These are phyloP conservation scores for Lepidocyrtinus sp. DNA, from an alignment of 2,888 invertebrate species.

Conservation along the genomic window DNA sequence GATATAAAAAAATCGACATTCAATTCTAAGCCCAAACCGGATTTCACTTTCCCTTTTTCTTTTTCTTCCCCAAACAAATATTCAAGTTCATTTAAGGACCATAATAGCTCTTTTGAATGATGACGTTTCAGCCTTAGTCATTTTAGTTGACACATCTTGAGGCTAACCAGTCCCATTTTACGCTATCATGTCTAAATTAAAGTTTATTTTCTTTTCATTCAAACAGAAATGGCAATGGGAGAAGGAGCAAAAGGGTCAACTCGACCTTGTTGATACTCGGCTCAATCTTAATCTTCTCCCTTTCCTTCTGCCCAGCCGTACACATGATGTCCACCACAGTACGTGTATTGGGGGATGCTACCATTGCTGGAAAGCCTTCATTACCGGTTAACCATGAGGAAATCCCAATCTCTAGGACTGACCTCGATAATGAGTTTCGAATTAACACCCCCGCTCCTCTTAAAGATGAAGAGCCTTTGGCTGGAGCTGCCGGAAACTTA, in stretches of 20 bases:
- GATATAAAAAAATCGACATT: neutral
- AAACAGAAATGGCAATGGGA: neutral
- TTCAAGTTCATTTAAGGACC: conserved; percentile 6
- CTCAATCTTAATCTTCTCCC: conserved; percentile 27
- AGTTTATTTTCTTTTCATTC: neutral
- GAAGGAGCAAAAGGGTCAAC: conserved; percentile 7
- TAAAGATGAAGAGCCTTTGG: no score
- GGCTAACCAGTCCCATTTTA: neutral
- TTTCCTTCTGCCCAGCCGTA: conserved; percentile 42
- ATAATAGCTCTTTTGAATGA: neutral
- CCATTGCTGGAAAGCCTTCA: no score
- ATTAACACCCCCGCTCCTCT: neutral
- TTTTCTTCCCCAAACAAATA: no score
- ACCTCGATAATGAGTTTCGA: conserved; percentile 17
- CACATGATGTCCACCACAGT: conserved; percentile 36
- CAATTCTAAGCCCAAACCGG: no score
- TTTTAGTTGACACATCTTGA: neutral
- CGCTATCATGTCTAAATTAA: neutral
- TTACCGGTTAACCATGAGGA: neutral
- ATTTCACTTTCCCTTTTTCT: conserved; percentile 39
- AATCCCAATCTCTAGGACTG: neutral
- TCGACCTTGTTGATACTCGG: conserved; percentile 42
- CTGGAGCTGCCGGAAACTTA: neutral
- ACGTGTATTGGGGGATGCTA: neutral
- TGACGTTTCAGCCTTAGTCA: neutral